Conservation (phyloP, 2,888 invertebrate genomes). For the Drosophila fungiperda region DNA sequence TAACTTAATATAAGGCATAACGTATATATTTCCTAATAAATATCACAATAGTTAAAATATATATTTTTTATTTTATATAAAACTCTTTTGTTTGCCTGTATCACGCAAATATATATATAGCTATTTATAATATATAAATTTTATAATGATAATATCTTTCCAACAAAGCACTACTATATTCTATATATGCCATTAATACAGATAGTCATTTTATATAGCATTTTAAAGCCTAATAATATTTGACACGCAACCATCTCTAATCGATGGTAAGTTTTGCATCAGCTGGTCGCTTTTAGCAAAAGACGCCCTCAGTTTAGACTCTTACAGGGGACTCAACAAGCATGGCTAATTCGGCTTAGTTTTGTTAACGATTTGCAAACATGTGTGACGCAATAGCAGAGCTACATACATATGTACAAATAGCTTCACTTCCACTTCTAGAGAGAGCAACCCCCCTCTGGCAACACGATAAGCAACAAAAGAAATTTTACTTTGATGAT, state of each 20-base stretch:
- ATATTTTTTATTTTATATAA: no score
- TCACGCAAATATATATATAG: background rate
- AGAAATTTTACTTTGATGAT: conserved; percentile 59
- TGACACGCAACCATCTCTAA: background rate
- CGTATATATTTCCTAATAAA: background rate
- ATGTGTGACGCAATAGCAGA: conserved; percentile 41
- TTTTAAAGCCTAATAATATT: background rate
- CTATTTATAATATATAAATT: background rate
- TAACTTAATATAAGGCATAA: background rate
- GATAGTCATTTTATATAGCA: background rate
- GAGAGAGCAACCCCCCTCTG: conserved; percentile 25
- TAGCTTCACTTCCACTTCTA: conserved; percentile 20
- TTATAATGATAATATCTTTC: background rate
- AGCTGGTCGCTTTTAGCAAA: conserved; percentile 40
- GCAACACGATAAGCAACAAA: conserved; percentile 36
- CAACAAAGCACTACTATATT: background rate
- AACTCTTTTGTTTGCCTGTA: background rate
- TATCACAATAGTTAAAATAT: no score
- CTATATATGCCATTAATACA: background rate
- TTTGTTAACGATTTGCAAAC: conserved; percentile 75
- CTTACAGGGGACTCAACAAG: conserved; percentile 30
- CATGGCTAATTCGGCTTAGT: conserved; percentile 72
- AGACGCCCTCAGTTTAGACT: conserved; percentile 6
- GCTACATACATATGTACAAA: background rate
- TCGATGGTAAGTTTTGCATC: conserved; percentile 26